Base-by-base conservation (phyloP, 2,113 vertebrate genomes). In the Zosterops lateralis region DNA sequence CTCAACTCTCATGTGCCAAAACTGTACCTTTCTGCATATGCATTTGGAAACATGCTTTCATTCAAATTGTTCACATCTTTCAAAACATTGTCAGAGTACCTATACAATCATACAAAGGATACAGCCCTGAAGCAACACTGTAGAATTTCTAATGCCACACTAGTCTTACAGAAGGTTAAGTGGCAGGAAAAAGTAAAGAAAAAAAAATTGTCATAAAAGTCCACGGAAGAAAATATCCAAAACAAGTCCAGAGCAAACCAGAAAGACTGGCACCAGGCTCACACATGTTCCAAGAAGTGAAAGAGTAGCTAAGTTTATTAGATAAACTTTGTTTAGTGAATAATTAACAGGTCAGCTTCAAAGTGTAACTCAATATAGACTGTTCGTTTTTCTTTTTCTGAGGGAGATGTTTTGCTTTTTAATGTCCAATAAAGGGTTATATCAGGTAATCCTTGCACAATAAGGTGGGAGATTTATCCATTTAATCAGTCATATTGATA, bases 301-400 rank as follows among this genome's bases (percentile, higher is more conserved):
- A 78, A 76, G 53, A 85, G 17, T 66, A 87, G 54, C 14, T 73
- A 70, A 56, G 17, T 82, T 91, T 87, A 84, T 51, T 5, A 5
- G 38, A 40, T 48, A 85, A 95, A 64, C 21, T 24, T 58, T 56
- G 26, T 71, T 65, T 95, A 42, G 89, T 82, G 16, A 96, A 96
- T 95, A 73, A 94, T 95, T 97, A 93, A 97, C 87, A 83, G 74
- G 5, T 51, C 34, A 58, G n/a, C 47, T 77, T 85, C 89, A 95
- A 95, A 58, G 19, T 74, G 17, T 84, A 76, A 42, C 75, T 80
- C 34, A 73, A 44, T 85, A 83, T 88, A 88, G 79, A 45, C n/a
- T 20, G 29, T 80, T 65, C 53, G 31, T 4, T 84, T 94, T 83
- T 66, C 47, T 80, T 87, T 68, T 90, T 77, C 26, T 75, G 51